phyloP scores from a whole-genome alignment of 92 coral and sea anemone species.

The Heliopora coerulea region DNA sequence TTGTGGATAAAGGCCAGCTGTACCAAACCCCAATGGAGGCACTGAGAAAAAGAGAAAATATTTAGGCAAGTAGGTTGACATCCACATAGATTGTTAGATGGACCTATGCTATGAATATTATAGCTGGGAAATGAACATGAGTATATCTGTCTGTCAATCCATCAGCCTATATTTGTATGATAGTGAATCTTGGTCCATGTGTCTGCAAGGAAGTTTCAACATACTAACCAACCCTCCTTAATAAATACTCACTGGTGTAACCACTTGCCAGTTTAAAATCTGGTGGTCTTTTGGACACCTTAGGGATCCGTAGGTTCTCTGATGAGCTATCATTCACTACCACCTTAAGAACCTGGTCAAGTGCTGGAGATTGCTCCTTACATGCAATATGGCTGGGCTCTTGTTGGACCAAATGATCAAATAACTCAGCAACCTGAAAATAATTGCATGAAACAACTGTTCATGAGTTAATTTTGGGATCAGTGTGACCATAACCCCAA shows the following conservation, averaged over 20 bases:
- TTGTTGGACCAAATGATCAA: conserved; percentile 68
- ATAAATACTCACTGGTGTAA: conserved; percentile 80
- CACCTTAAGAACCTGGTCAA: conserved; percentile 72
- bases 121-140: no score
- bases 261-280: conserved; percentile 88
- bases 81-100: no score
- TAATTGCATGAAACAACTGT: no score
- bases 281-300: conserved; percentile 66
- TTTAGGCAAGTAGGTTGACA: no score
- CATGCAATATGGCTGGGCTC: conserved; percentile 74
- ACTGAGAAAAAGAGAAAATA: conserved; percentile 51
- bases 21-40: conserved; percentile 98
- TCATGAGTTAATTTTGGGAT: no score
- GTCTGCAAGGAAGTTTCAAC: no score
- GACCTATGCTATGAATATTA: no score
- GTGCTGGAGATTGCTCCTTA: conserved; percentile 65
- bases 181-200: no score
- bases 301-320: conserved; percentile 76
- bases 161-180: no score
- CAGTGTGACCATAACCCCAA: no score
- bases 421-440: conserved; percentile 82
- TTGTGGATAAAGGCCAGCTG: conserved; percentile 62
- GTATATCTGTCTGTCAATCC: no score
- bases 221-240: no score
- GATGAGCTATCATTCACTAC: conserved; percentile 62